Evolutionary conservation across 2,113 vertebrate genomes (phyloP).

Genomic region (Uropsilus gracilis): DNA sequence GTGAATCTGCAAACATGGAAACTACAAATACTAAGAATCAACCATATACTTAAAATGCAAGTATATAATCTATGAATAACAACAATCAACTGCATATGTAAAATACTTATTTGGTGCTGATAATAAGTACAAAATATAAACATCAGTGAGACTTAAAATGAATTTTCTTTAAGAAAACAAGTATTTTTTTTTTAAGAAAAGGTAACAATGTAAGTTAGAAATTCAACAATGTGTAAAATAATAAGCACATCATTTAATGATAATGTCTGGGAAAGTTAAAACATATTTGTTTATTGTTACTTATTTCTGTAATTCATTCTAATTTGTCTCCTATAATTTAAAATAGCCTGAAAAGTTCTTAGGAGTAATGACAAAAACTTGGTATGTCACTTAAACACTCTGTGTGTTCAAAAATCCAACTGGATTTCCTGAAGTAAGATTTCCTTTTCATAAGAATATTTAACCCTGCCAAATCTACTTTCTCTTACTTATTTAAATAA

Average conservation of each 20-base stretch:
- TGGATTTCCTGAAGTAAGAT: slow-evolving; percentile 18
- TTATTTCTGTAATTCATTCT: slow-evolving; percentile 20
- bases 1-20: not conserved
- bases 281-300: slow-evolving; percentile 34
- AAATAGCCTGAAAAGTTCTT: slow-evolving; percentile 20
- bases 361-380: not conserved
- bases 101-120: slow-evolving; percentile 36
- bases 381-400: not conserved
- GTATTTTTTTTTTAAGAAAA: not conserved
- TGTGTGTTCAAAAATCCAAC: not conserved
- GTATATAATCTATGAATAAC: not conserved
- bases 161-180: slow-evolving; percentile 30
- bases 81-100: not conserved
- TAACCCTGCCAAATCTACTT: not conserved
- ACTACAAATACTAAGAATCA: not conserved
- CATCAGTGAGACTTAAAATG: slow-evolving; percentile 27
- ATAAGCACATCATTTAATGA: not conserved
- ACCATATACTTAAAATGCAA: not conserved
- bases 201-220: not conserved
- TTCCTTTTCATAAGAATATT: slow-evolving; percentile 3
- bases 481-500: slow-evolving; percentile 43
- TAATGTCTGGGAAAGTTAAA: not conserved
- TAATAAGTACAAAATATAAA: slow-evolving; percentile 46
- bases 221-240: slow-evolving; percentile 33
- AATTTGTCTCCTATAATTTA: slow-evolving; percentile 6